Base-by-base conservation (phyloP, 2,113 vertebrate genomes). In the Progne subis region DNA sequence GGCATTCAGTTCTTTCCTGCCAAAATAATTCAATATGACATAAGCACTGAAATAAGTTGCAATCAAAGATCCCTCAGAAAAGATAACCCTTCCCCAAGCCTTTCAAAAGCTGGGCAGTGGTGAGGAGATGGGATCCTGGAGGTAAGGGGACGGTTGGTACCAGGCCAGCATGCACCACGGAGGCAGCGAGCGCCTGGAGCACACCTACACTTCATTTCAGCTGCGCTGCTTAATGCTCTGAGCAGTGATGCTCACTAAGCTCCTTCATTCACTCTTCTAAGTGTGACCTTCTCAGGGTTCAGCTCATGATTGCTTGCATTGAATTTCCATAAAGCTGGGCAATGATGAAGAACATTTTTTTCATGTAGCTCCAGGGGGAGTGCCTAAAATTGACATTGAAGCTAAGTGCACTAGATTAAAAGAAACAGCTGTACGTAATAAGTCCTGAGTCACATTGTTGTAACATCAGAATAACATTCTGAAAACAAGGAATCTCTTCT, bases 321-420 rank as follows among this genome's bases (percentile, higher is more conserved):
- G 77, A 41, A 82, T 95, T 92, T 95, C 69, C 44, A 49, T 88
- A 75, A 86, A 94, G 47, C 44, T 81, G 65, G 37, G 56, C 56
- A 71, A n/a, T 56, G 64, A 88, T 79, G 49, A 75, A 82, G 74
- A 70, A 77, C 68, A 63, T 93, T 24, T 65, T 92, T 85, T 94
- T 84, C 61, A 25, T 61, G 64, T 57, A 91, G 81, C 89, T 94
- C 69, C 65, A 71, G 46, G 49, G 65, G 11, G 44, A 89, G 25
- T 34, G 25, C 41, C 69, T 91, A 76, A 83, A 94, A 82, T 23
- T 94, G 83, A 89, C 89, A 76, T 2, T 78, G 86, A 94, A 92
- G 65, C 77, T 82, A 91, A 94, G 52, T 84, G 68, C 31, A 53
- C 7, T 37, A 76, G 91, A 91, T 92, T 95, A 94, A 92, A 92